phyloP scores from a whole-genome alignment of 1,140 invertebrate genomes.

The Drosophila nannoptera region DNA sequence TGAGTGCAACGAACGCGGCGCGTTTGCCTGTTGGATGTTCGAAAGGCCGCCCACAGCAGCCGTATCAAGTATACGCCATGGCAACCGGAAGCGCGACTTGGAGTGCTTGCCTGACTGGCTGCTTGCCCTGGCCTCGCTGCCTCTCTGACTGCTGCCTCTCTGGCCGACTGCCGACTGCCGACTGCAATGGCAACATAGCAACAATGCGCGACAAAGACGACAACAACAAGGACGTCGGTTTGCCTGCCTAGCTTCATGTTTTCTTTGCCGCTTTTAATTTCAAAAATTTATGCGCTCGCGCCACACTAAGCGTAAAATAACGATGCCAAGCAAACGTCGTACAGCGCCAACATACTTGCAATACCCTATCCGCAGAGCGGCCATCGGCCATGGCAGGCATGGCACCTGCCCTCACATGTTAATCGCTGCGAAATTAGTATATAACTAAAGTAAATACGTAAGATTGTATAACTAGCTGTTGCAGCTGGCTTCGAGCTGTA shows the following conservation, averaged over 20 bases:
- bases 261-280: constrained; percentile 78
- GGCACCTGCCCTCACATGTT: no score
- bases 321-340: constrained; percentile 60
- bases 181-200: constrained; percentile 26
- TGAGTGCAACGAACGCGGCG: constrained; percentile 72
- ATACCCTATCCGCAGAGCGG: constrained; percentile 46
- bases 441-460: background rate
- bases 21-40: constrained; percentile 10
- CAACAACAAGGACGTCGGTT: constrained; percentile 68
- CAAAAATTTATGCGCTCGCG: constrained; percentile 78
- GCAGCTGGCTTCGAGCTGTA: no score
- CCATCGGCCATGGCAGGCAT: background rate
- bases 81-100: constrained; percentile 71
- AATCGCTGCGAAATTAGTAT: background rate
- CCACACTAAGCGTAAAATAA: constrained; percentile 78
- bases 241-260: constrained; percentile 74
- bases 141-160: constrained; percentile 43
- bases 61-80: constrained; percentile 75
- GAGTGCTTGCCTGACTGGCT: constrained; percentile 73
- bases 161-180: constrained; percentile 37
- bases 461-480: no score
- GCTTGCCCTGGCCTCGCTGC: constrained; percentile 29
- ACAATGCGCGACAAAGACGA: constrained; percentile 60
- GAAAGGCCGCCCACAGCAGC: constrained; percentile 55
- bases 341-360: constrained; percentile 59